Conservation (phyloP, 1,140 invertebrate species). For the Dreissena polymorpha region DNA sequence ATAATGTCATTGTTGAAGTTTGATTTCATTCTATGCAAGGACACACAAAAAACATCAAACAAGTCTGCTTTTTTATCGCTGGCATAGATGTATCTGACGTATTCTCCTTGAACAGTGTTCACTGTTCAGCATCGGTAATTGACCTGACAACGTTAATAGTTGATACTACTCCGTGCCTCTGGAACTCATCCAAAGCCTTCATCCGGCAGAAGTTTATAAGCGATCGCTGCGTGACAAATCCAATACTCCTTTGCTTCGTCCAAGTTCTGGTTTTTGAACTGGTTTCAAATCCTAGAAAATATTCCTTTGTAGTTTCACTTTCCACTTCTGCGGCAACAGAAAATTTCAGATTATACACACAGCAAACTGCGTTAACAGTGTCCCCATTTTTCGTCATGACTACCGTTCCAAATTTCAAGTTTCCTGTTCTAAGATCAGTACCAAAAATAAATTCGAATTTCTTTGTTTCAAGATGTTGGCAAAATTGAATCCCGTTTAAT, state of each 20-base stretch:
- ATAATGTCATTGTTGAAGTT: no score
- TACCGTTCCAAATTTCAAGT: neutral
- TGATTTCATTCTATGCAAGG: no score
- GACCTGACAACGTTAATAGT: neutral
- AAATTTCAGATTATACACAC: neutral
- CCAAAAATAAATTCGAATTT: slow-evolving; percentile 2
- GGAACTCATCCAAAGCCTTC: slow-evolving; percentile 1
- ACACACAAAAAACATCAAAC: no score
- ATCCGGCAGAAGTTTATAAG: neutral
- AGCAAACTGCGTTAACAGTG: neutral
- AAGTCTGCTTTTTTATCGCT: no score
- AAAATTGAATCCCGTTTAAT: neutral
- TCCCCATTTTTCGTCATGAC: neutral
- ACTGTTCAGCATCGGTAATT: neutral
- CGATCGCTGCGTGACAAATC: neutral
- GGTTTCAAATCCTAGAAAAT: neutral
- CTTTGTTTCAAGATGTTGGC: neutral
- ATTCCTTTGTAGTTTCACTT: neutral
- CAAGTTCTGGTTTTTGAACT: neutral
- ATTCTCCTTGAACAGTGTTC: no score
- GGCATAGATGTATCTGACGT: no score
- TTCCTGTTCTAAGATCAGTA: neutral
- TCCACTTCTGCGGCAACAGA: neutral
- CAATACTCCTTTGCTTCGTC: neutral
- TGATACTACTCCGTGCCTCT: neutral